Conservation (phyloP, 2,113 vertebrate species). For the Campylorhamphus procurvoides region DNA sequence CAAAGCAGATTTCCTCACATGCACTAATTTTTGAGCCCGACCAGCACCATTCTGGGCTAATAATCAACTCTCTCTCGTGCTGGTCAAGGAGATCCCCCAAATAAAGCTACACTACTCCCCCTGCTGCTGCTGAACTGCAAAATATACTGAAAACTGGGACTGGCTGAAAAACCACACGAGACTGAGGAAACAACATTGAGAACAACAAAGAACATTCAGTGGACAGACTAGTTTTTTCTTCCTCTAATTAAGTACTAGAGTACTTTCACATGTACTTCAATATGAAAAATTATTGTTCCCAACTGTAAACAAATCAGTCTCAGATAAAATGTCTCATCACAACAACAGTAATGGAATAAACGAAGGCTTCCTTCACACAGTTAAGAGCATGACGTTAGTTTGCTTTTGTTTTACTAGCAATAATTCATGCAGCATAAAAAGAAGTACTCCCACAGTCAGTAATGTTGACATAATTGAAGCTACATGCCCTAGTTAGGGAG, state of each 20-base stretch:
- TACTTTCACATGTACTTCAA: neutral
- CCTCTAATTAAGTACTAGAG: neutral
- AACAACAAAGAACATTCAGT: neutral
- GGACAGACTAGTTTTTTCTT: neutral
- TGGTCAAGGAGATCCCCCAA: neutral
- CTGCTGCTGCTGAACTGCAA: slow-evolving; percentile 41
- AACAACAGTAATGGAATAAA: neutral
- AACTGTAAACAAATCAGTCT: neutral
- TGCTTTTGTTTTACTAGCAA: neutral
- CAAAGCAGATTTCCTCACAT: neutral
- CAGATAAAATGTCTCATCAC: neutral
- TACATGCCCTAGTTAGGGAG: neutral
- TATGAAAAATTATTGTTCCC: neutral
- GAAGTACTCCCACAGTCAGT: neutral
- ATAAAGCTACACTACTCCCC: slow-evolving; percentile 64
- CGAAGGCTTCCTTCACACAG: neutral
- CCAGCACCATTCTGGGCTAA: neutral
- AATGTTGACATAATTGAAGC: neutral
- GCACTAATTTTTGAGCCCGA: neutral
- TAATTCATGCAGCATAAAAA: neutral
- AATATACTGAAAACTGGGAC: neutral
- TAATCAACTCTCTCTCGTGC: neutral
- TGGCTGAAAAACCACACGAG: neutral
- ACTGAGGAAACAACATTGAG: neutral
- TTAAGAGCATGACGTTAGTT: neutral